A percentile compares a stretch with the other conserved stretches of the same genome.
phyloP scores from a whole-genome alignment of 2,113 vertebrate genomes.

The Tetrax tetrax region DNA sequence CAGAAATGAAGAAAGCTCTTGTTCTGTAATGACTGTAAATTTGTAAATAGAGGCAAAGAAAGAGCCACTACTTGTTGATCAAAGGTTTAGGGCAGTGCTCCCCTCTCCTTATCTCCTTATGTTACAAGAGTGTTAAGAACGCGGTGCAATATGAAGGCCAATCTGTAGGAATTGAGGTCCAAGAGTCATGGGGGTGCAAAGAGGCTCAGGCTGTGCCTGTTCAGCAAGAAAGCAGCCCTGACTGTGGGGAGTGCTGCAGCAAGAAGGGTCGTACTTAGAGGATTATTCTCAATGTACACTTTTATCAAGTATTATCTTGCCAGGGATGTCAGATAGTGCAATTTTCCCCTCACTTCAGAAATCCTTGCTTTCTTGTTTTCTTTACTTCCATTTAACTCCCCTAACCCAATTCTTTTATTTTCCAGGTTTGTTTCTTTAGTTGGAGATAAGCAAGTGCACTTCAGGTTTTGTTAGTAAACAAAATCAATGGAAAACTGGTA shows the following conservation, averaged over 20 bases:
- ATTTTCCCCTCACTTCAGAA: neutral
- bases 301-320: neutral
- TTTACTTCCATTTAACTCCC: neutral
- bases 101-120: neutral
- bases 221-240: neutral
- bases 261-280: neutral
- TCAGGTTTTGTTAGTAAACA: neutral
- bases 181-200: neutral
- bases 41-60: neutral
- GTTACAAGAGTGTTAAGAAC: neutral
- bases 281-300: neutral
- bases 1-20: neutral
- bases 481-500: neutral
- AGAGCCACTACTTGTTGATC: neutral
- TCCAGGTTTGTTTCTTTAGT: neutral
- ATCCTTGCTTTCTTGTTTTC: neutral
- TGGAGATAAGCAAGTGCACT: neutral
- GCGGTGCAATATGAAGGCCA: neutral
- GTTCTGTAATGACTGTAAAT: neutral
- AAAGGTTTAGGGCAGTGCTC: neutral
- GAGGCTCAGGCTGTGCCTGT: neutral
- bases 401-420: neutral
- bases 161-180: neutral
- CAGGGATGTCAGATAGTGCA: neutral
- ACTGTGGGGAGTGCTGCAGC: neutral